Conservation (phyloP, 2,888 invertebrate genomes). For the Nesidiocoris tenuis region DNA sequence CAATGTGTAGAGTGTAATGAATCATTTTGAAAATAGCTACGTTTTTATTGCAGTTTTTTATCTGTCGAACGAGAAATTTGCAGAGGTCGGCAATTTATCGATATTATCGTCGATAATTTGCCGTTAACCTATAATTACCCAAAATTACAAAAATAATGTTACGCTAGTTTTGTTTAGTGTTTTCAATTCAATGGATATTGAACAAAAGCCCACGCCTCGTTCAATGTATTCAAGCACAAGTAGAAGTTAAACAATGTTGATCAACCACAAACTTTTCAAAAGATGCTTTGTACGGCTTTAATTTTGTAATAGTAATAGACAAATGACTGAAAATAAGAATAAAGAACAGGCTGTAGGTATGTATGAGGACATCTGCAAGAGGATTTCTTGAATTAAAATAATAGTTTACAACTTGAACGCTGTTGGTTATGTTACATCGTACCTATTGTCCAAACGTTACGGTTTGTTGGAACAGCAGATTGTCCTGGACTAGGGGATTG, state of each 20-base stretch:
- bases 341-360: conserved; percentile 44
- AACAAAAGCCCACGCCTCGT: conserved; percentile 16
- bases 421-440: background rate
- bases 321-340: conserved; percentile 42
- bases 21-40: background rate
- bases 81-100: no score
- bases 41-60: no score
- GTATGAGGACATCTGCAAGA: conserved; percentile 38
- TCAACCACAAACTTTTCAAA: conserved; percentile 25
- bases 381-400: conserved; percentile 42
- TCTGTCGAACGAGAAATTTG: background rate
- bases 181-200: conserved; percentile 4
- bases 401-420: conserved; percentile 28
- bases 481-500: no score
- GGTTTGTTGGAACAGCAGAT: no score
- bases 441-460: no score
- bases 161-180: conserved; percentile 2
- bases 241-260: conserved; percentile 21
- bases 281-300: conserved; percentile 38
- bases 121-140: no score
- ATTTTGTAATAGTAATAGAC: conserved; percentile 44
- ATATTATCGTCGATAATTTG: no score
- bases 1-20: conserved; percentile 14
- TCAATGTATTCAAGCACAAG: conserved; percentile 33
- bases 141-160: background rate